These are phyloP conservation scores for Brachyhypopomus gauderio DNA, from an alignment of 2,113 vertebrate species.

Conservation along the genomic window DNA sequence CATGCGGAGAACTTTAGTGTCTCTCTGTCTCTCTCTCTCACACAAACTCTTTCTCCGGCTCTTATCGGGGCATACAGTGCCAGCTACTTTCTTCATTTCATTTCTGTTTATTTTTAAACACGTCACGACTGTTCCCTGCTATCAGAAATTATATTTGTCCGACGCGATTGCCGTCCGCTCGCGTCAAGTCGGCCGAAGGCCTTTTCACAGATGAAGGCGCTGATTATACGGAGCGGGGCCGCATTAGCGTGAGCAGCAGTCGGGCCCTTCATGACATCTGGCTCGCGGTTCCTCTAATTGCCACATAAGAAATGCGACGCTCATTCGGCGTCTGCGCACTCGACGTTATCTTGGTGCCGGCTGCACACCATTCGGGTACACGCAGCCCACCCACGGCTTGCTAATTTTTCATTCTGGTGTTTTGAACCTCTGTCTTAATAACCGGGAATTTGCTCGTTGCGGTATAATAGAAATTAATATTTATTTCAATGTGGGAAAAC, in stretches of 20 bases:
- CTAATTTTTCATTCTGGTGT: not conserved
- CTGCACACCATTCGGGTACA: constrained; percentile 24
- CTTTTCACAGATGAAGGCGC: not conserved
- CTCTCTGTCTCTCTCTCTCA: not conserved
- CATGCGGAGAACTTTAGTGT: not conserved
- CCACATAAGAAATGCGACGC: constrained; percentile 47
- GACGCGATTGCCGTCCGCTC: not conserved
- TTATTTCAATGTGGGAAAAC: constrained; percentile 13
- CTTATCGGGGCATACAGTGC: not conserved
- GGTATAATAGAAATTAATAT: constrained; percentile 21
- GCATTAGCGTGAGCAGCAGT: constrained; percentile 30
- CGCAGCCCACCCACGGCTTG: not conserved
- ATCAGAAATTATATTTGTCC: constrained; percentile 11
- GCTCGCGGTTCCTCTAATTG: constrained; percentile 47
- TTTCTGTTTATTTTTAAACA: constrained; percentile 23
- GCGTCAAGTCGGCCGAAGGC: not conserved
- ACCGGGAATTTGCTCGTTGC: constrained; percentile 24
- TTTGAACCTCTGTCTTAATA: not conserved
- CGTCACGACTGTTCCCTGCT: not conserved
- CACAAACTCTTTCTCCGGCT: constrained; percentile 18
- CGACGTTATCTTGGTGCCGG: constrained; percentile 15
- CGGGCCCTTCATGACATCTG: constrained; percentile 41
- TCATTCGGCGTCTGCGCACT: constrained; percentile 44
- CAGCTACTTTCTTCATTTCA: not conserved
- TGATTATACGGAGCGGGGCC: constrained; percentile 24